Evolutionary conservation across 2,888 invertebrate genomes (phyloP).

Genomic region (Nemoura dubitans): DNA sequence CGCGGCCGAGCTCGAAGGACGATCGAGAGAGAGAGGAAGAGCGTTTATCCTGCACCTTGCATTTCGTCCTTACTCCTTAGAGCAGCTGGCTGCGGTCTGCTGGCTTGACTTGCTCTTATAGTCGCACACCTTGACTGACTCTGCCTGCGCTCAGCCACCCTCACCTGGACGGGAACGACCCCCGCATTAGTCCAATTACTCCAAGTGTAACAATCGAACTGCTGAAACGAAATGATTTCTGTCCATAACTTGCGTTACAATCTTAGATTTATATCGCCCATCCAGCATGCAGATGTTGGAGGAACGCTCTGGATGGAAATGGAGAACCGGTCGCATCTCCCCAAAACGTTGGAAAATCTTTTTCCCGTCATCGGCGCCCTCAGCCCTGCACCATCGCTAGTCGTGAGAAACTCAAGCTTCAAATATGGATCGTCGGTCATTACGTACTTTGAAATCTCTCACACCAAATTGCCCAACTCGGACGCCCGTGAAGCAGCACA

Average conservation of each 20-base stretch:
- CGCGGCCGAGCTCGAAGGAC: neutral
- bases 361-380: neutral
- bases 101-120: neutral
- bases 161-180: neutral
- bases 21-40: neutral
- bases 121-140: neutral
- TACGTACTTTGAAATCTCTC: slow-evolving; percentile 15
- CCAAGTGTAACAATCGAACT: neutral
- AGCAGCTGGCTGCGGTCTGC: neutral
- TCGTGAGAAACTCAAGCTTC: neutral
- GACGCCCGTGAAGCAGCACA: neutral
- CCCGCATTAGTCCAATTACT: neutral
- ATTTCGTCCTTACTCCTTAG: neutral
- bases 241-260: neutral
- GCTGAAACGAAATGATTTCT: neutral
- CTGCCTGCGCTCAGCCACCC: neutral
- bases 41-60: slow-evolving; percentile 22
- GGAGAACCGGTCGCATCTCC: neutral
- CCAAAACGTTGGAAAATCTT: neutral
- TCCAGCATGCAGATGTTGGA: neutral
- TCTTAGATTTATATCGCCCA: neutral
- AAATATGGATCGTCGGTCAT: slow-evolving; percentile 17
- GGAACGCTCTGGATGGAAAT: neutral
- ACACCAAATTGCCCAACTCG: neutral
- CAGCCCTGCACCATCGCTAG: neutral